A percentile compares a stretch with the other conserved stretches of the same genome.
These are phyloP conservation scores for Chiroxiphia lanceolata DNA, from an alignment of 2,797 vertebrate genomes.

Conservation along the genomic window DNA sequence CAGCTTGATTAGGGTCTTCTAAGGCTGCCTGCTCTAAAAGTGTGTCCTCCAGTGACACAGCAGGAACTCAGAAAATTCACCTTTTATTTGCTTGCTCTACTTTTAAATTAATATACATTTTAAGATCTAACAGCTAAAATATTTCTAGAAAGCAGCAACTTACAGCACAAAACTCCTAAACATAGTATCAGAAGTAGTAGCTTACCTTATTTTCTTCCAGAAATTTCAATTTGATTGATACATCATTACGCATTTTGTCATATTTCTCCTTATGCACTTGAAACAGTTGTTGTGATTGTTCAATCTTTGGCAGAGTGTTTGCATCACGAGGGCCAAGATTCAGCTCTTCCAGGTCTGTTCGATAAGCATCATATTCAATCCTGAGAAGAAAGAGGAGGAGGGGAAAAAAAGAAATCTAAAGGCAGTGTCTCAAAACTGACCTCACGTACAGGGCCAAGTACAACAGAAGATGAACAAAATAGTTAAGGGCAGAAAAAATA, in stretches of 20 bases:
- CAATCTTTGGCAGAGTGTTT: constrained; percentile 93
- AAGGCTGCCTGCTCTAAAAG: background rate
- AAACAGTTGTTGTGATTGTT: constrained; percentile 91
- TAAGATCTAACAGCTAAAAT: background rate
- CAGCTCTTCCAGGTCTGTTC: constrained; percentile 95
- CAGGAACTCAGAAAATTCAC: background rate
- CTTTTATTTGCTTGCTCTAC: background rate
- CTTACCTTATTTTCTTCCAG: constrained; percentile 98
- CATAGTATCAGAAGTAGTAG: background rate
- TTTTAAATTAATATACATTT: background rate
- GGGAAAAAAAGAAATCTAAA: background rate
- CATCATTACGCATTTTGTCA: constrained; percentile 93
- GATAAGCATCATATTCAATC: constrained; percentile 95
- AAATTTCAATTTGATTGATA: constrained; percentile 95
- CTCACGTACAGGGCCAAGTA: background rate
- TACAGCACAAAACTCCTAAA: background rate
- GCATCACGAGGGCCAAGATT: constrained; percentile 94
- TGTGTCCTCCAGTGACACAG: background rate
- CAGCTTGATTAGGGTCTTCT: background rate
- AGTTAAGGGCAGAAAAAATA: background rate
- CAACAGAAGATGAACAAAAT: background rate
- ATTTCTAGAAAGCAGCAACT: background rate
- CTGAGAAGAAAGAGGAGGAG: constrained; percentile 67
- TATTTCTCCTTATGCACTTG: constrained; percentile 95
- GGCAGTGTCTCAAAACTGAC: background rate